A percentile compares a stretch with the other conserved stretches of the same genome.
Evolutionary conservation across 2,888 invertebrate genomes (phyloP).

Genomic region (Cerastoderma edule): DNA sequence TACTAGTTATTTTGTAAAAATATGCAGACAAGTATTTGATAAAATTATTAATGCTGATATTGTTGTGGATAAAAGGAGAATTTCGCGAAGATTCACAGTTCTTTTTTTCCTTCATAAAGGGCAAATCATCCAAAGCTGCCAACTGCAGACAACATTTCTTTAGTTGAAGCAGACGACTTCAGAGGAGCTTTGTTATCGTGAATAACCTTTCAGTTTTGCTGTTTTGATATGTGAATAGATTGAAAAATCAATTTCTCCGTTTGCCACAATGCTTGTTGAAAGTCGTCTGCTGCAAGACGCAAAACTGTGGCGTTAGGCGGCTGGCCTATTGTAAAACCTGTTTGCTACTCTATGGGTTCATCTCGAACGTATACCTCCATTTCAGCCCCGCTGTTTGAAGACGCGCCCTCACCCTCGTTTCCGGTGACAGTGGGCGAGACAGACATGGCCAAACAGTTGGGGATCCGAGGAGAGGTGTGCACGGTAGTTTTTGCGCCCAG

Average conservation of each 20-base stretch:
- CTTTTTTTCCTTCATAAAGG: no score
- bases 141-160: no score
- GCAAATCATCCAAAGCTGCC: no score
- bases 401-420: constrained; percentile 16
- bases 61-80: no score
- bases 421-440: constrained; percentile 14
- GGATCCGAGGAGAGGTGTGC: constrained; percentile 7
- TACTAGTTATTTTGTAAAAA: no score
- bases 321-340: not conserved
- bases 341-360: not conserved
- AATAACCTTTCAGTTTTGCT: not conserved
- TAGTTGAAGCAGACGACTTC: no score
- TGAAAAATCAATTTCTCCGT: not conserved
- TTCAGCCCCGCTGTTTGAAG: constrained; percentile 13
- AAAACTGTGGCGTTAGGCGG: no score
- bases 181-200: no score
- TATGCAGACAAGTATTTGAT: no score
- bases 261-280: not conserved
- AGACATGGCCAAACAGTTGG: constrained; percentile 6
- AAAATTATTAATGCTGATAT: no score
- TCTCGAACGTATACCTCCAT: not conserved
- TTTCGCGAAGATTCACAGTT: no score
- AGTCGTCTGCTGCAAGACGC: not conserved
- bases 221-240: not conserved
- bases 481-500: constrained; percentile 10